These are phyloP conservation scores for Ctena decussata DNA, from an alignment of 2,888 invertebrate species.

Conservation along the genomic window DNA sequence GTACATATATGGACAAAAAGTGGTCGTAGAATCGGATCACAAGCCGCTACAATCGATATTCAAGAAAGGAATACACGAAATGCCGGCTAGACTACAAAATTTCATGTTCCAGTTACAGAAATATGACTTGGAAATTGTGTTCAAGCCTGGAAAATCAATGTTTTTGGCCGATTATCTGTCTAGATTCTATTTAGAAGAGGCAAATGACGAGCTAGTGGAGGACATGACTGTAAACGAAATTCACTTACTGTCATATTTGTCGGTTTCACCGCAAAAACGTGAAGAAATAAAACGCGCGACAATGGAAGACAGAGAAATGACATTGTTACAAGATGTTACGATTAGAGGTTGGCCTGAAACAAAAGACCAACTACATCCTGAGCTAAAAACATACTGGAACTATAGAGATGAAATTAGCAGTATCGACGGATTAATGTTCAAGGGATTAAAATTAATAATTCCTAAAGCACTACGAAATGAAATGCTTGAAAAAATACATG, in stretches of 20 bases:
- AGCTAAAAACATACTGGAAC: slow-evolving; percentile 24
- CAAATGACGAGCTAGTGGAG: background rate
- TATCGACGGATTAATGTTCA: slow-evolving; percentile 23
- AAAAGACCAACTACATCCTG: background rate
- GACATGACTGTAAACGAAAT: slow-evolving; percentile 15
- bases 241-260: slow-evolving; percentile 22
- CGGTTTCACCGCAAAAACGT: slow-evolving; percentile 8
- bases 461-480: slow-evolving; percentile 30
- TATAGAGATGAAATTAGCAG: slow-evolving; percentile 21
- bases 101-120: slow-evolving; percentile 26
- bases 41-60: slow-evolving; percentile 33
- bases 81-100: background rate
- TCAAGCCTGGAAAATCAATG: slow-evolving; percentile 31
- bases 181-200: slow-evolving; percentile 9
- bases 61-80: slow-evolving; percentile 34
- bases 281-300: slow-evolving; percentile 28
- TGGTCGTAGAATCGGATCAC: slow-evolving; percentile 40
- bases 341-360: slow-evolving; percentile 28
- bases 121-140: slow-evolving; percentile 32
- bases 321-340: background rate
- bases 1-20: slow-evolving; percentile 20
- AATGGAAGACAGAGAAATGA: background rate
- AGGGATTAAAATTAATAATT: slow-evolving; percentile 35
- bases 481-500: slow-evolving; percentile 40
- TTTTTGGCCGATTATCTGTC: slow-evolving; percentile 3